Conservation (phyloP, 2,113 vertebrate species). For the Uropsilus gracilis region DNA sequence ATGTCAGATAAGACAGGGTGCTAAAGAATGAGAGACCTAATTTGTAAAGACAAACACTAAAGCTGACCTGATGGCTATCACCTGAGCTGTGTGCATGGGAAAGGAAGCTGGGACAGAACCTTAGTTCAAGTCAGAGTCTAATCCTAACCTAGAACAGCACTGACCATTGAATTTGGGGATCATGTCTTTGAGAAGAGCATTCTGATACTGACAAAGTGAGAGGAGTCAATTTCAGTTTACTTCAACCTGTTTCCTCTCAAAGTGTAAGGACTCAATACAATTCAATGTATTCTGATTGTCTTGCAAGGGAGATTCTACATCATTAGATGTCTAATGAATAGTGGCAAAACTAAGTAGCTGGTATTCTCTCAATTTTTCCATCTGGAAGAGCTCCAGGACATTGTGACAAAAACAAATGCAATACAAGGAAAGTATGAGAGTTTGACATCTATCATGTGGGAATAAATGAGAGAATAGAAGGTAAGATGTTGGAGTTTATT, state of each 20-base stretch:
- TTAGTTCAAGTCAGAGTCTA: too few species aligned
- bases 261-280: neutral
- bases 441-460: neutral
- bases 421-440: neutral
- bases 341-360: neutral
- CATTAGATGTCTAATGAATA: neutral
- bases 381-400: constrained; percentile 57
- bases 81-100: too few species aligned
- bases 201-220: too few species aligned
- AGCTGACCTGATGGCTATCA: too few species aligned
- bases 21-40: too few species aligned
- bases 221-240: too few species aligned
- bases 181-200: too few species aligned
- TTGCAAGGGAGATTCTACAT: neutral
- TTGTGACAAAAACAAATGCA: neutral
- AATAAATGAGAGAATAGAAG: constrained; percentile 35
- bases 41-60: too few species aligned
- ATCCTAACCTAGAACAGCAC: too few species aligned
- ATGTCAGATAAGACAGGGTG: too few species aligned
- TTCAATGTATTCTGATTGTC: neutral
- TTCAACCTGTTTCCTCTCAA: neutral
- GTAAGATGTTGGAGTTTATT: constrained; percentile 13
- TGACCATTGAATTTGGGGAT: too few species aligned
- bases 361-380: neutral
- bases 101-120: too few species aligned